These are phyloP conservation scores for Phycodurus eques DNA, from an alignment of 2,113 vertebrate species.

Conservation along the genomic window DNA sequence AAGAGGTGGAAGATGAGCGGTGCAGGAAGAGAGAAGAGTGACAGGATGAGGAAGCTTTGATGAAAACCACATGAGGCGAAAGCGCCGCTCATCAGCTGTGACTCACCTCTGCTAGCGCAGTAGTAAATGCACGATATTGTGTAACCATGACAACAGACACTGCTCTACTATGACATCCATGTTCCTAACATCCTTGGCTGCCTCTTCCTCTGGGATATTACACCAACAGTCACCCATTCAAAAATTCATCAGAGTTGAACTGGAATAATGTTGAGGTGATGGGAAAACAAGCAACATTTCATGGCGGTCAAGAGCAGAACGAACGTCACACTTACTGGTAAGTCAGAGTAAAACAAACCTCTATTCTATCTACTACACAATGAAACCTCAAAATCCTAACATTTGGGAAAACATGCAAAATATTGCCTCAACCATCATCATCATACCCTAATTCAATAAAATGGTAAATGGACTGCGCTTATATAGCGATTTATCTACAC, in stretches of 20 bases:
- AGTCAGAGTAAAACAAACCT: neutral
- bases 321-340: neutral
- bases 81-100: conserved; percentile 10
- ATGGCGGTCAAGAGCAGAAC: neutral
- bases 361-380: neutral
- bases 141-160: conserved; percentile 62
- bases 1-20: neutral
- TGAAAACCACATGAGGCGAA: conserved; percentile 11
- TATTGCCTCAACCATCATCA: neutral
- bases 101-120: conserved; percentile 14
- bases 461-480: neutral
- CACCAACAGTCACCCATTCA: conserved; percentile 9
- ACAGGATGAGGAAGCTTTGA: neutral
- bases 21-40: neutral
- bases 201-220: conserved; percentile 5
- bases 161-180: conserved; percentile 45
- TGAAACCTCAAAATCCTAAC: neutral
- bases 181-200: conserved; percentile 27
- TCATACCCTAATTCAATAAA: neutral
- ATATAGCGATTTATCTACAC: too few species aligned
- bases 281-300: neutral
- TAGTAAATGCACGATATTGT: conserved; percentile 32
- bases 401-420: neutral
- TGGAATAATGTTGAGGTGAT: neutral
- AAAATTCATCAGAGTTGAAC: conserved; percentile 8